Base-by-base conservation (phyloP, 2,888 invertebrate genomes). In the Dysmachus trigonus region DNA sequence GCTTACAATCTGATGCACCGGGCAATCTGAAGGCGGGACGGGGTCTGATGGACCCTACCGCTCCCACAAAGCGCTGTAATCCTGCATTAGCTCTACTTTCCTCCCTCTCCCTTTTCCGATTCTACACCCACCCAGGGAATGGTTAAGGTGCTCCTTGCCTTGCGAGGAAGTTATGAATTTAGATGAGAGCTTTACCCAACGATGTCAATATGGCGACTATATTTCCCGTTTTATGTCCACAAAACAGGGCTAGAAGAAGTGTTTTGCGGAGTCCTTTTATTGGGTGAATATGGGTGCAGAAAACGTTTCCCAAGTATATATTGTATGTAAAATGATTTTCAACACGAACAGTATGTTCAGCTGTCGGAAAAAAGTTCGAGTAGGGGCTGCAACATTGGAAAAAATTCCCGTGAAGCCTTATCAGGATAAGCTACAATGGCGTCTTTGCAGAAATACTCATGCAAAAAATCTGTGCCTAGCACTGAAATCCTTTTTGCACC, bases 161-260 rank as follows among this genome's bases (percentile, higher is more conserved):
- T 81, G n/a, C 81, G 33, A 62, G 62, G 62, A 81, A 81, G 62
- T 81, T 81, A 81, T 81, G 51, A 81, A 81, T 81, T 81, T 53
- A 81, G 53, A 53, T 31, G 51, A 81, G 81, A 81, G 33, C 35
- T 81, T 81, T 62, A n/a, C 62, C 62, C 62, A 53, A 53, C 33
- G 53, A 51, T 51, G 81, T 81, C 81, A 62, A 81, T 81, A 81
- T 81, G 62, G 47, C 5, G 18, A 47, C 77, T 77, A 27, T 47
- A 77, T 77, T 77, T 77, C 30, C 47, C 27, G 77, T 77, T 77
- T 38, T 27, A 27, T 77, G 47, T 77, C 77, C 77, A 22, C 51
- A 77, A n/a, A 4, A 30, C 22, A 30, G 30, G n/a, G 73, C 73
- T 27, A 7, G 22, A 7, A n/a, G 27, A 27, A 47, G 22, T 47